These are phyloP conservation scores for Mamestra brassicae DNA, from an alignment of 2,888 invertebrate genomes.

Conservation along the genomic window DNA sequence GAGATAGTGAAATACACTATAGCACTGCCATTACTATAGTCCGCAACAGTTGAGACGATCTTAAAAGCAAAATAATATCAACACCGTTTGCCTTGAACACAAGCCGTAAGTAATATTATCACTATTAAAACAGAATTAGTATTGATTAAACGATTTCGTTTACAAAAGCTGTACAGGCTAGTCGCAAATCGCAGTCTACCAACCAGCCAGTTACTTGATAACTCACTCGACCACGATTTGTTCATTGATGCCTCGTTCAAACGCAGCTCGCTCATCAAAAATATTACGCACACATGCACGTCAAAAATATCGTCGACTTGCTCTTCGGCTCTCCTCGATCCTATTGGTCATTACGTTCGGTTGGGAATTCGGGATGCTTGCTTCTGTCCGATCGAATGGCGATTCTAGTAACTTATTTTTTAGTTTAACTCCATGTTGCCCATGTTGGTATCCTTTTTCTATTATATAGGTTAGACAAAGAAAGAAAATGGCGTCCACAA, in stretches of 20 bases:
- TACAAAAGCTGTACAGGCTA: constrained; percentile 58
- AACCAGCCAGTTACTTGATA: constrained; percentile 68
- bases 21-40: constrained; percentile 56
- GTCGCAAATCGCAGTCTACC: constrained; percentile 51
- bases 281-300: constrained; percentile 55
- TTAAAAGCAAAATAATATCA: constrained; percentile 39
- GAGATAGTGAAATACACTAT: constrained; percentile 64
- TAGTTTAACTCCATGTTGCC: neutral
- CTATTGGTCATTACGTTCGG: constrained; percentile 47
- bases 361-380: constrained; percentile 8
- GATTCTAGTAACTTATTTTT: constrained; percentile 1
- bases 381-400: neutral
- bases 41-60: constrained; percentile 30
- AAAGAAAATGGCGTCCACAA: constrained; percentile 17
- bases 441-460: constrained; percentile 27
- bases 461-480: neutral
- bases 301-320: constrained; percentile 38
- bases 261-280: constrained; percentile 63
- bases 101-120: constrained; percentile 36
- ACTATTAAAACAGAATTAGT: constrained; percentile 53
- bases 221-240: constrained; percentile 59
- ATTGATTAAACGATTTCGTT: constrained; percentile 67
- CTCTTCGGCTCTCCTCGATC: constrained; percentile 39
- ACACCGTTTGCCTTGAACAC: constrained; percentile 45
- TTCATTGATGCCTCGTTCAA: constrained; percentile 65